phyloP scores from a whole-genome alignment of 2,113 vertebrate species.

The Tachysurus fulvidraco region DNA sequence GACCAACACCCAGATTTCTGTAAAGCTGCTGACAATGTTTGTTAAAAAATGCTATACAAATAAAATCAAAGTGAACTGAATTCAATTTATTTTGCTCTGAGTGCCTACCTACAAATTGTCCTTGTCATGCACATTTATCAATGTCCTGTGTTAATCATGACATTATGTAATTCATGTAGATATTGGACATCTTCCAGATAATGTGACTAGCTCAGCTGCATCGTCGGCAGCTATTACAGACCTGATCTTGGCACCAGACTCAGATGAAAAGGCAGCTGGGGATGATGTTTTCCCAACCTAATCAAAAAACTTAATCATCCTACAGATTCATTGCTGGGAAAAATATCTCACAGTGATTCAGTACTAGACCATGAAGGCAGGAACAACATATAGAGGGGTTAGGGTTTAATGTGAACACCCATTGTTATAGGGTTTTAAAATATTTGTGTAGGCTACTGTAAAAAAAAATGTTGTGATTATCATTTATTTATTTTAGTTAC shows the following conservation, averaged over 20 bases:
- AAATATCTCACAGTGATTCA: background rate
- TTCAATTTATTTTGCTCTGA: constrained; percentile 15
- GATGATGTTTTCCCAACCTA: constrained; percentile 26
- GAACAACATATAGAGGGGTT: background rate
- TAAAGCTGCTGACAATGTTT: constrained; percentile 11
- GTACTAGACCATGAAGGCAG: background rate
- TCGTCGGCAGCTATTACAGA: constrained; percentile 9
- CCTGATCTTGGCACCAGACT: constrained; percentile 13
- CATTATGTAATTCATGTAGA: constrained; percentile 17
- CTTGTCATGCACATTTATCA: constrained; percentile 27
- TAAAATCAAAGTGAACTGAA: background rate
- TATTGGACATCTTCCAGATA: constrained; percentile 12
- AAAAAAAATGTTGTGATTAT: no score
- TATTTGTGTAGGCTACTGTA: no score
- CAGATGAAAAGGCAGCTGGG: constrained; percentile 20
- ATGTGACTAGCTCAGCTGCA: constrained; percentile 28
- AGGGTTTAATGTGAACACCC: no score
- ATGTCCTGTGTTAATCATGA: constrained; percentile 15
- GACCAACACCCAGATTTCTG: background rate
- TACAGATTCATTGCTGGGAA: constrained; percentile 12
- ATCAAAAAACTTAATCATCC: constrained; percentile 9
- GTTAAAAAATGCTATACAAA: background rate
- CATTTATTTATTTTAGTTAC: no score
- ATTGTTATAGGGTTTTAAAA: no score
- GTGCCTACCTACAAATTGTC: constrained; percentile 15